A percentile compares a stretch with the other conserved stretches of the same genome.
phyloP scores from a whole-genome alignment of 2,888 invertebrate species.

The Tachina grossa region DNA sequence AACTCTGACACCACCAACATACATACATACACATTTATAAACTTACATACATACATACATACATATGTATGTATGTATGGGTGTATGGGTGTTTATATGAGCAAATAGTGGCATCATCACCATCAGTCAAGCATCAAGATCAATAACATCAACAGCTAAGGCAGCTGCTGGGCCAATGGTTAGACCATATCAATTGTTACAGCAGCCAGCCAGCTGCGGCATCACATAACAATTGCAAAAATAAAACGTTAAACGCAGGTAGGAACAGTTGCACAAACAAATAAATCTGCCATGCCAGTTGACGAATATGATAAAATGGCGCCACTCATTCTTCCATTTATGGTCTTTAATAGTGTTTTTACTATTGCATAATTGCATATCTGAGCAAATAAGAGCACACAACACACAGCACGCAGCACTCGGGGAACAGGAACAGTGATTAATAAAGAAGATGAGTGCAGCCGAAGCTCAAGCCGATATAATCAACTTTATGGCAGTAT shows the following conservation, averaged over 20 bases:
- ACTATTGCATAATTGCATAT: constrained; percentile 60
- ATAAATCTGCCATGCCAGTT: constrained; percentile 63
- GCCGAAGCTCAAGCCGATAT: constrained; percentile 41
- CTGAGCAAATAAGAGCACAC: constrained; percentile 55
- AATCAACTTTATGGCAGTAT: constrained; percentile 33
- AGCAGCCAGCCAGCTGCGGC: constrained; percentile 6
- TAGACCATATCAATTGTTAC: constrained; percentile 34
- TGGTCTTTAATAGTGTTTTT: constrained; percentile 62
- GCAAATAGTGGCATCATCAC: constrained; percentile 20
- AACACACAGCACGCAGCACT: constrained; percentile 5
- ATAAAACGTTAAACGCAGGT: not conserved
- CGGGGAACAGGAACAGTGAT: not conserved
- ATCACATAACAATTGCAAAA: not conserved
- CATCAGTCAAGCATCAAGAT: constrained; percentile 52
- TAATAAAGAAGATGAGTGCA: not conserved
- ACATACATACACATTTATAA: not conserved
- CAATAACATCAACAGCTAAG: constrained; percentile 38
- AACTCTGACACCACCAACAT: constrained; percentile 57
- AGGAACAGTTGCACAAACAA: constrained; percentile 45
- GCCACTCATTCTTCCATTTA: constrained; percentile 72
- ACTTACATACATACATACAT: too few species aligned
- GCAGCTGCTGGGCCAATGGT: constrained; percentile 32
- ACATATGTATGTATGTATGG: too few species aligned
- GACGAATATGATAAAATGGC: constrained; percentile 66
- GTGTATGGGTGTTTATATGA: not conserved